Base-by-base conservation (phyloP, 2,113 vertebrate species). In the Corythornis vintsioides region DNA sequence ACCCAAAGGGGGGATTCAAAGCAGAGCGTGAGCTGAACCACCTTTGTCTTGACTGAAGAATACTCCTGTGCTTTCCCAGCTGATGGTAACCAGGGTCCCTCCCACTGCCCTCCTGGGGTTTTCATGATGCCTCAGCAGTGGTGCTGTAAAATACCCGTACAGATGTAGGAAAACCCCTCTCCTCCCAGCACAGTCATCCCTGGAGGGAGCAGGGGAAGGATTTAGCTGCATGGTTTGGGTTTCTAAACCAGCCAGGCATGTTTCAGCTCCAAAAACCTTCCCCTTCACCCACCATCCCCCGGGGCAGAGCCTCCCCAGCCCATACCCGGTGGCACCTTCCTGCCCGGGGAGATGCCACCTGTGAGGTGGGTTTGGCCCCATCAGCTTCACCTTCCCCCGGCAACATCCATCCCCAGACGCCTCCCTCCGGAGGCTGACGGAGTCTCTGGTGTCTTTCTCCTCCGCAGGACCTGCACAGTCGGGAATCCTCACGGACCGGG, bases 381-480 rank as follows among this genome's bases (percentile, higher is more conserved):
- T 26, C 33, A 3, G 6, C 48, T 38, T 65, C 38, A 5, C 31
- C 65, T 81, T 56, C 45, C 35, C 60, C 42, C 40, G 38, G 38
- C 38, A 4, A 0, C 5, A 15, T 29, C 20, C 50, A 70, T 5
- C 66, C 67, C 83, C 1, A 11, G 28, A 31, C 18, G 31, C 9
- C 90, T 67, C 45, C 35, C 56, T 28, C 40, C 61, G 69, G 3
- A 12, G 6, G 35, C 80, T 92, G 89, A 92, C 0, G 0, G 53
- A 9, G 1, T 4, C 15, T 1, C 35, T 35, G 0, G 17, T 59
- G 22, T 35, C 7, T 7, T 85, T 70, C 63, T 66, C 35, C 69
- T 25, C 28, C 15, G 28, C 94, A 99, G 99, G 99, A 86, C 99
- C 99, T 7, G 99, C 99, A 3, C 99, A 99, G 98, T 99, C 99